Evolutionary conservation across 1,140 invertebrate species (phyloP), one percentile per base, ranked within the genome.

Genomic region (Neocloeon triangulifer): DNA sequence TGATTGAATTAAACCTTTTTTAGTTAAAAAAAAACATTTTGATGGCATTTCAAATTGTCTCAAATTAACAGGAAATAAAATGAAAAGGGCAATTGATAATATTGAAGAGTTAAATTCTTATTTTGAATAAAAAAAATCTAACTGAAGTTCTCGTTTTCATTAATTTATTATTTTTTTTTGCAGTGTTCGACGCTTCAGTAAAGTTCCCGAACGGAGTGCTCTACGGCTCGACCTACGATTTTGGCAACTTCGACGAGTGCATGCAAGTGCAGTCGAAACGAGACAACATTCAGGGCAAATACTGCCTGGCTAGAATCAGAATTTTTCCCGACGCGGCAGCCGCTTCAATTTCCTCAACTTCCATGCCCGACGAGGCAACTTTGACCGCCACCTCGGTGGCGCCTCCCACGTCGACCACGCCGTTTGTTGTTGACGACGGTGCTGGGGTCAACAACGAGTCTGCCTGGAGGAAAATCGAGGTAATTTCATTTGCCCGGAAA

Each of bases 231-330:
- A 39, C 35, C 6, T 45, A 39, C 18, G 47, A 52, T 18, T 35
- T 51, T 20, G 53, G 53, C 5, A 49, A 54, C 40, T 55, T 47
- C 33, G 53, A 55, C 40, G 47, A 55, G 31, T 55, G 53, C 30
- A 15, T 52, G 7, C 17, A 10, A 6, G 19, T 25, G 10, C 16
- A 28, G 8, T n/a, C n/a, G n/a, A n/a, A n/a, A 7, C 26, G 31
- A 9, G 38, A 34, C 8, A 37, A 37, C 2, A 32, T 46, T 9
- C 21, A 33, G 4, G 43, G 44, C 4, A 42, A 52, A 27, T 52
- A 52, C 30, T 52, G 50, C 38, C 30, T 50, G 3, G 41, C 41
- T 2, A 40, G 46, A 9, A 30, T 50, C 13, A 26, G 37, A 19
- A 25, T 48, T 19, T 25, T 33, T 19, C 38, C 38, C 7, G 19